Evolutionary conservation across 2,113 vertebrate genomes (phyloP).

Genomic region (Microcebus griseorufus): DNA sequence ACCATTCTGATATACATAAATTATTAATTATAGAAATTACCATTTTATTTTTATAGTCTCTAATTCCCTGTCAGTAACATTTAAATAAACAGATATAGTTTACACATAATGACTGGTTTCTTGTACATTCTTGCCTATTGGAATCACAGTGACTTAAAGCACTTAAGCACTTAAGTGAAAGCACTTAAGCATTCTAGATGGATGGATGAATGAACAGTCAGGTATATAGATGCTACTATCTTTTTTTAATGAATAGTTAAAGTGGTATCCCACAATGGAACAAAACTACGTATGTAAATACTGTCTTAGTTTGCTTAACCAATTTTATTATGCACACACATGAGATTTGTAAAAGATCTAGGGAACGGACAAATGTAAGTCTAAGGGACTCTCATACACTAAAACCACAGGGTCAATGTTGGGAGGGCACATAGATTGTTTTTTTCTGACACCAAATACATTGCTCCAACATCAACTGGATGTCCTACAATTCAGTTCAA

Average conservation of each 20-base stretch:
- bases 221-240: background rate
- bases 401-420: background rate
- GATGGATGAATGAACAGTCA: background rate
- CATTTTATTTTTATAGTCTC: background rate
- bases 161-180: background rate
- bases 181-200: background rate
- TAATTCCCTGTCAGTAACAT: background rate
- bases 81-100: background rate
- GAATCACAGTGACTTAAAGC: background rate
- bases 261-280: background rate
- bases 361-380: background rate
- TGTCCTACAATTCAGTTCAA: background rate
- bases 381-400: background rate
- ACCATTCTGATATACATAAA: background rate
- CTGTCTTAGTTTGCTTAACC: background rate
- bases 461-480: background rate
- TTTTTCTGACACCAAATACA: background rate
- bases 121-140: background rate
- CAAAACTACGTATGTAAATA: background rate
- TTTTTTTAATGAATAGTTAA: background rate
- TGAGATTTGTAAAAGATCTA: background rate
- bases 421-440: no score
- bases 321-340: background rate
- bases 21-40: background rate
- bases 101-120: background rate